phyloP scores from a whole-genome alignment of 2,113 vertebrate genomes.

The Pogonocichla stellata region DNA sequence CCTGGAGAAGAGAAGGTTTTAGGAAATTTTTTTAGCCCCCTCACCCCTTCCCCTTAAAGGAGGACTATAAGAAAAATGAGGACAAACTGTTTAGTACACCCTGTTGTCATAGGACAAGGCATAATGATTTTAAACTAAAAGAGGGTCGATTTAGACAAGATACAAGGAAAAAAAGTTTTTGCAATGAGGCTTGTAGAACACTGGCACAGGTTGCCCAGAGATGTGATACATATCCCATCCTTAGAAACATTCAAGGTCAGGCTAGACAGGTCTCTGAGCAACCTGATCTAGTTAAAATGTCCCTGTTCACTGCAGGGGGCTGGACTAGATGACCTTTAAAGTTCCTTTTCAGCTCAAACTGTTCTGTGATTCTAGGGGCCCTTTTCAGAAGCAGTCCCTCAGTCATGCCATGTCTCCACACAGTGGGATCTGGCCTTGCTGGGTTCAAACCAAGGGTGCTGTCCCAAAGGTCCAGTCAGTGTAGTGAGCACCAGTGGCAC shows the following conservation, averaged over 20 bases:
- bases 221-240: not conserved
- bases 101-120: not conserved
- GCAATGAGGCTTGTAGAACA: not conserved
- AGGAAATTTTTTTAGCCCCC: not conserved
- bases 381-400: not conserved
- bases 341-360: not conserved
- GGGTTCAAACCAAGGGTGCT: accelerated
- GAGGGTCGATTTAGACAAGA: not conserved
- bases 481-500: not conserved
- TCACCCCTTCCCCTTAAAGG: not conserved
- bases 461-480: not conserved
- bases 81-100: not conserved
- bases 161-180: not conserved
- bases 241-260: not conserved
- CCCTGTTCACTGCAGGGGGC: not conserved
- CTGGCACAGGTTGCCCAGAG: not conserved
- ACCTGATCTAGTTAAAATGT: not conserved
- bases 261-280: not conserved
- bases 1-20: not conserved
- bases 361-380: accelerated
- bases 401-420: not conserved
- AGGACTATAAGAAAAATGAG: not conserved
- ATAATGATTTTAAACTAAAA: not conserved
- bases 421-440: not conserved
- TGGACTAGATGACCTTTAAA: not conserved